phyloP scores from a whole-genome alignment of 2,797 vertebrate genomes.

The Gephyroberyx darwinii region DNA sequence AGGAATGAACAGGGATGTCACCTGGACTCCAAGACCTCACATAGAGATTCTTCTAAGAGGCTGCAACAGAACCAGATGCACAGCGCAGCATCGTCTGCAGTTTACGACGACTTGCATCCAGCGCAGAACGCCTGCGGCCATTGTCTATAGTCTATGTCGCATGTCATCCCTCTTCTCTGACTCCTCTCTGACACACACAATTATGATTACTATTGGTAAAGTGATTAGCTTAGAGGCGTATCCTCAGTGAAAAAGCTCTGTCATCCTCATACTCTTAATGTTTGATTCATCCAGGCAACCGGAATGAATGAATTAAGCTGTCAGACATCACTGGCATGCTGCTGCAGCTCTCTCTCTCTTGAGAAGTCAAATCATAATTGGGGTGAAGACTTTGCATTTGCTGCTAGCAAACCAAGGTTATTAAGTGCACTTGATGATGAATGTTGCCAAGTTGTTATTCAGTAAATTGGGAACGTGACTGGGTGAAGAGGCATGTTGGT shows the following conservation, averaged over 20 bases:
- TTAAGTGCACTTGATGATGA: constrained; percentile 1
- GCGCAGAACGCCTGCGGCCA: not conserved
- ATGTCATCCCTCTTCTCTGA: too few relatives aligned
- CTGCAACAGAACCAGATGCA: constrained; percentile 2
- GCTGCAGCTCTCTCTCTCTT: constrained; percentile 13
- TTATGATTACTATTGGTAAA: constrained; percentile 18
- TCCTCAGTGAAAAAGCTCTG: constrained; percentile 7
- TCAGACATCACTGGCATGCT: constrained; percentile 1
- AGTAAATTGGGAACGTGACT: constrained; percentile 5
- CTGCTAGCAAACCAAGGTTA: constrained; percentile 5
- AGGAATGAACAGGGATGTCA: constrained; percentile 54
- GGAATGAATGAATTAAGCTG: constrained; percentile 20
- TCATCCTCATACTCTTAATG: not conserved
- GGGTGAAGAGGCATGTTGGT: not conserved
- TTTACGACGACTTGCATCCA: constrained; percentile 13
- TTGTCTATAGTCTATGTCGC: not conserved
- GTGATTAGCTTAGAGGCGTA: constrained; percentile 7
- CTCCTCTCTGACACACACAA: not conserved
- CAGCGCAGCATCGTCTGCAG: constrained; percentile 13
- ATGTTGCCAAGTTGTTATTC: constrained; percentile 3
- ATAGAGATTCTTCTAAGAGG: constrained; percentile 6
- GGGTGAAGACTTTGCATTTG: constrained; percentile 8
- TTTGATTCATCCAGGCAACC: constrained; percentile 18
- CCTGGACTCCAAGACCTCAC: constrained; percentile 23
- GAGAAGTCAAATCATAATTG: constrained; percentile 17